Evolutionary conservation across 2,888 invertebrate genomes (phyloP), one percentile per base, ranked within the genome.

Genomic region (Ectemnius lituratus): DNA sequence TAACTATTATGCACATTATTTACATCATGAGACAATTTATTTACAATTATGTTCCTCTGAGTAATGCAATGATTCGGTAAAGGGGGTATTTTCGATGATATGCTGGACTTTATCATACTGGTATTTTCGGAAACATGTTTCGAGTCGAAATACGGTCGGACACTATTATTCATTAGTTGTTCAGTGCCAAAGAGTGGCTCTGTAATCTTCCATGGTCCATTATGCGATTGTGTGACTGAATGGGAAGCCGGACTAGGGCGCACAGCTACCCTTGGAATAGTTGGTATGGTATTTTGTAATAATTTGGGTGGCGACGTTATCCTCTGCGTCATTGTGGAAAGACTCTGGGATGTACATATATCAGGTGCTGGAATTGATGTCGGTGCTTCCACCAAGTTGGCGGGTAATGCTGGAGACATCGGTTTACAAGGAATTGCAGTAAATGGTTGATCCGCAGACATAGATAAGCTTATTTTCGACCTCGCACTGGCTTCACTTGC

Each of bases 51-150:
- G 60, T 84, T 86, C 68, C 88, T 84, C 66, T 87, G 88, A 6
- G 85, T 75, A 11, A 89, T 82, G 75, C 86, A 88, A 64, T 89
- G 87, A 79, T 84, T 89, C 18, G 86, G 84, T 61, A 89, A 73
- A 1, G 88, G 88, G 16, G 88, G 80, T 71, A 89, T 86, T 67
- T 87, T 87, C n/a, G 88, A 85, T 61, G 88, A 84, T 71, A 89
- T 82, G 85, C 87, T 90, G 18, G 90, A 88, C 46, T 89, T 89
- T 60, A 90, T 89, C 90, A 89, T 90, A 65, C 89, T 90, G 20
- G 90, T 90, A 68, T 90, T 90, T 62, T 90, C 88, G 1, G 90
- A 89, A 3, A 90, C 90, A 60, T 88, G 88, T 60, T 90, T 90
- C 0, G 90, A 89, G 67, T 90, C 90, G 23, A 88, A 89, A 62